These are phyloP conservation scores for Chaetura pelagica DNA, from an alignment of 2,113 vertebrate species.

Conservation along the genomic window DNA sequence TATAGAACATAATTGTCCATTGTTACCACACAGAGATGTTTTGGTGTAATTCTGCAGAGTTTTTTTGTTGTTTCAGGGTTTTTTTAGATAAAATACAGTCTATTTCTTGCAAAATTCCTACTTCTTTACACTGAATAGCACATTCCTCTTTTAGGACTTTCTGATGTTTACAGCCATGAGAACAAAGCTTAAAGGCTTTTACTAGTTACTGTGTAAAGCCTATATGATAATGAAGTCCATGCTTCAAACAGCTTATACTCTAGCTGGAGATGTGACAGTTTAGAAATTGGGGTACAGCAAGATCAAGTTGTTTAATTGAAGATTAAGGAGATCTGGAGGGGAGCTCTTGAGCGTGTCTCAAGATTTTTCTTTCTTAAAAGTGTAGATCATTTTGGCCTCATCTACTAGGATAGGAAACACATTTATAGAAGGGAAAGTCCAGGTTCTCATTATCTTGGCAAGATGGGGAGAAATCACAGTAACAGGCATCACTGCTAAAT, in stretches of 20 bases:
- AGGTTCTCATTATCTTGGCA: background rate
- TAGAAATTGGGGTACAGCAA: background rate
- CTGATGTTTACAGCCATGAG: background rate
- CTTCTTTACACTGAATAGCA: background rate
- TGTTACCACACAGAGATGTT: background rate
- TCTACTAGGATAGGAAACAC: background rate
- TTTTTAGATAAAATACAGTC: background rate
- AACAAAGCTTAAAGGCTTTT: background rate
- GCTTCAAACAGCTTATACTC: background rate
- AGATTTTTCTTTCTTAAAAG: background rate
- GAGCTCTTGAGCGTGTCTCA: background rate
- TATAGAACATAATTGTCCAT: background rate
- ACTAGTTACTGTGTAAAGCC: background rate
- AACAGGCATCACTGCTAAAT: background rate
- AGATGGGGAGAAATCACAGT: background rate
- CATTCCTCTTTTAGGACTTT: background rate
- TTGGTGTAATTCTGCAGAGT: background rate
- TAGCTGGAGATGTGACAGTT: background rate
- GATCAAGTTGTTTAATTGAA: background rate
- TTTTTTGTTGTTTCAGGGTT: background rate
- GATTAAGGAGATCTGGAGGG: background rate
- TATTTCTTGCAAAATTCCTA: background rate
- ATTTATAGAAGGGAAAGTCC: background rate
- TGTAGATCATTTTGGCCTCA: rapidly evolving
- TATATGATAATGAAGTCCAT: background rate